These are phyloP conservation scores for Mesorhabditis belari DNA, from an alignment of 2,888 invertebrate genomes.

Conservation along the genomic window DNA sequence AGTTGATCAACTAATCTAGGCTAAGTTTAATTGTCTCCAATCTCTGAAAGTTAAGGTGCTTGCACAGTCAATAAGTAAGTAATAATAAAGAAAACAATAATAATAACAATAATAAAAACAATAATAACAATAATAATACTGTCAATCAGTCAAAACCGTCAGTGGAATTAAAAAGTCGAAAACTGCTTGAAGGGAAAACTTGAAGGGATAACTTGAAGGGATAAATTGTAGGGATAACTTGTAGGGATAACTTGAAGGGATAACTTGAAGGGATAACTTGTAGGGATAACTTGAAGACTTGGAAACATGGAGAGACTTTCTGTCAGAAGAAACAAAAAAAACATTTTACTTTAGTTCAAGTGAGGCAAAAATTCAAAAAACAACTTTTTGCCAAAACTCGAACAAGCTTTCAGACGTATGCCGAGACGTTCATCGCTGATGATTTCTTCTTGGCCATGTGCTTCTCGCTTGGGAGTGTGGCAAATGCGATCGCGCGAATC, in stretches of 20 bases:
- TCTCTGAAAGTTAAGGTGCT: too few relatives aligned
- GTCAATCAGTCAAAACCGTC: too few relatives aligned
- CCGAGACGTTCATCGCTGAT: slow-evolving; percentile 55
- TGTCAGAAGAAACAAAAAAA: too few relatives aligned
- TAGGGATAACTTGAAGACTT: not conserved
- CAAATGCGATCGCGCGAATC: slow-evolving; percentile 56
- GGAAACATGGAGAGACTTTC: too few relatives aligned
- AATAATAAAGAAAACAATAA: too few relatives aligned
- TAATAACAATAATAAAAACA: too few relatives aligned
- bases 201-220: not conserved
- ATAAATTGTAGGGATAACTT: not conserved
- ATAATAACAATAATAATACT: too few relatives aligned
- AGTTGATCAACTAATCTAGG: too few relatives aligned
- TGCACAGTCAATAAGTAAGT: too few relatives aligned
- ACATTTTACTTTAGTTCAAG: not conserved
- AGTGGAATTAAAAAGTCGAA: too few relatives aligned
- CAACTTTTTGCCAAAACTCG: not conserved
- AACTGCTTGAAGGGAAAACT: too few relatives aligned
- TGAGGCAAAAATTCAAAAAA: not conserved
- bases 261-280: not conserved
- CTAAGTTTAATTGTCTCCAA: too few relatives aligned
- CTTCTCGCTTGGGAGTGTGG: slow-evolving; percentile 57
- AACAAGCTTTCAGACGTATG: slow-evolving; percentile 40
- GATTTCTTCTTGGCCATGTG: slow-evolving; percentile 58
- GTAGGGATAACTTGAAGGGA: not conserved